Percentiles rank a stretch among this genome's conserved stretches.
phyloP scores from a whole-genome alignment of 2,113 vertebrate species.

The Ammodytes marinus region DNA sequence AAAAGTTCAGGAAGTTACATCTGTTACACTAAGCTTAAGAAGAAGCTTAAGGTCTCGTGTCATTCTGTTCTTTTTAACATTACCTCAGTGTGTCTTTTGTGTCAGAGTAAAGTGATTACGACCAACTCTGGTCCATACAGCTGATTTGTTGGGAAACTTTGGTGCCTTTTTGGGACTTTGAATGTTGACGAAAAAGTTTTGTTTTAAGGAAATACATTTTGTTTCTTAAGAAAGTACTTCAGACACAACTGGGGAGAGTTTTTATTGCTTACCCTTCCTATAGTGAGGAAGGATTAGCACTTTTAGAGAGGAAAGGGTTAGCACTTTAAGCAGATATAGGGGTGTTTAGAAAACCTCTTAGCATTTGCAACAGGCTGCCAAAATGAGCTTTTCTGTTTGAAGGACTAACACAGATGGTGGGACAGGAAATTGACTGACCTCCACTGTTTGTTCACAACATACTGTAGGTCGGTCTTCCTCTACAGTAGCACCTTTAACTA shows the following conservation, averaged over 20 bases:
- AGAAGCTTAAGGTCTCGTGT: constrained; percentile 64
- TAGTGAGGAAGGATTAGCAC: too few relatives aligned
- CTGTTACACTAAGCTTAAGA: constrained; percentile 49
- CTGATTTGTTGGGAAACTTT: neutral
- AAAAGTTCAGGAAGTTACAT: constrained; percentile 64
- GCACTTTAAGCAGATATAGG: constrained; percentile 12
- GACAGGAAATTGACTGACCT: neutral
- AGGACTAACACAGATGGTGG: constrained; percentile 33
- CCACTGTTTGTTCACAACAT: constrained; percentile 29
- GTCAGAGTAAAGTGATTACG: neutral
- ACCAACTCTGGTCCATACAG: neutral
- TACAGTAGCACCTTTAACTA: neutral
- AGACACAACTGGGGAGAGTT: neutral
- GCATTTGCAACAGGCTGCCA: neutral
- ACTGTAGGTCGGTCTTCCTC: neutral
- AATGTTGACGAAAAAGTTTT: neutral
- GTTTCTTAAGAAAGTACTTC: neutral
- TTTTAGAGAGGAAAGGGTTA: neutral
- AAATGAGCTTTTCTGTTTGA: constrained; percentile 1
- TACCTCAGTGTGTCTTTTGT: neutral
- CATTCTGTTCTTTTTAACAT: constrained; percentile 27
- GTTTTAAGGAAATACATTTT: neutral
- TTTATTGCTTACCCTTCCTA: neutral
- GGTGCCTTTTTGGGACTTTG: neutral
- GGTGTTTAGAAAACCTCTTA: constrained; percentile 25